Percentiles rank a stretch among this genome's conserved stretches.
Conservation (phyloP, 2,888 invertebrate genomes). For the Cryptocephalus moraei region DNA sequence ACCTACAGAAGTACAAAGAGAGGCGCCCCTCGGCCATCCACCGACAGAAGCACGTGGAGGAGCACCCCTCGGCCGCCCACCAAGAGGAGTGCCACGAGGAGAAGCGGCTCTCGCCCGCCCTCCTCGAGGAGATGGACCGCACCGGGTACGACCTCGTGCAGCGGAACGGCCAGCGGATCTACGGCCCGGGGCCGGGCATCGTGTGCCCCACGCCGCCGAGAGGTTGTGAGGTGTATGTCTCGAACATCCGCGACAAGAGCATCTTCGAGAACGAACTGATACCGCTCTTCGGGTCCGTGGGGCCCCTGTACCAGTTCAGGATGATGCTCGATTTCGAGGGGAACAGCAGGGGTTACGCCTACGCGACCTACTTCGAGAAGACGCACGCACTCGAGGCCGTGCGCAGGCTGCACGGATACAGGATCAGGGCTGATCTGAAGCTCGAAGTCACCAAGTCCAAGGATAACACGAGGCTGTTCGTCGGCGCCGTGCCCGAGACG, state of each 20-base stretch:
- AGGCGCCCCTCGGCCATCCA: no score
- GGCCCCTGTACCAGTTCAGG: neutral
- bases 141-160: neutral
- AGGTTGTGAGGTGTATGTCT: neutral
- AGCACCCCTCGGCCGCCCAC: no score
- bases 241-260: neutral
- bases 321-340: neutral
- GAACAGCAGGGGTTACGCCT: neutral
- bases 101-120: no score
- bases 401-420: neutral
- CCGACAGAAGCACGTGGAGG: no score
- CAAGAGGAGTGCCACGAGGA: no score
- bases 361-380: neutral
- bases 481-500: neutral
- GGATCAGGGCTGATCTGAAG: neutral
- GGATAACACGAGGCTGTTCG: neutral
- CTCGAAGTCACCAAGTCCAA: neutral
- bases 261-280: neutral
- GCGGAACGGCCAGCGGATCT: neutral
- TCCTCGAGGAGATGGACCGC: no score
- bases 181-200: neutral
- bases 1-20: no score
- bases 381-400: neutral
- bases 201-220: neutral
- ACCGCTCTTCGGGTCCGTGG: neutral